Base-by-base conservation (phyloP, 2,113 vertebrate species). In the Merops nubicus region DNA sequence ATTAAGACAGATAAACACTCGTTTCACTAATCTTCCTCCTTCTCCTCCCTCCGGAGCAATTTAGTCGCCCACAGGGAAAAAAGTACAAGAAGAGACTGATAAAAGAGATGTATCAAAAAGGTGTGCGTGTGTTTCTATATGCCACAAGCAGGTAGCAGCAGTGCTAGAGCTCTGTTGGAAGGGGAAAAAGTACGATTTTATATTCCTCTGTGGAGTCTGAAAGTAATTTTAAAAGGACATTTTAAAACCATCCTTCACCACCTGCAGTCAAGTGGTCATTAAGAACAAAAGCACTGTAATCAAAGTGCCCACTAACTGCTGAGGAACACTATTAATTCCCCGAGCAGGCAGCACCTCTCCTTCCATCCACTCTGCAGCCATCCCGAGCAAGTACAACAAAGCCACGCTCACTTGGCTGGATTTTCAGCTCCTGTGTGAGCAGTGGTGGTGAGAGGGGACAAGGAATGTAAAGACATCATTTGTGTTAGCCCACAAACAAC, bases 1-100 rank as follows among this genome's bases (percentile, higher is more conserved):
- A 96, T 97, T 93, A 97, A 93, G 88, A 95, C 2, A 5, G 86
- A 95, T 95, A 96, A 97, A 95, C 86, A 93, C 69, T 95, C 9
- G 4, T 93, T 91, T 93, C 0, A 0, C 77, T 97, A 93, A 92
- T 94, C 92, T 89, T 91, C 76, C 68, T 94, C 79, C 59, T 70
- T 51, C 56, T 89, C 90, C 88, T 90, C 79, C 72, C 83, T 80
- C 73, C 92, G 86, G 70, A 89, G 83, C 79, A 89, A 97, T 94
- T 95, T 89, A 86, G 79, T 74, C 84, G 91, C 69, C 96, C 93
- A 95, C 43, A 65, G 87, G 89, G 93, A 87, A 94, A 51, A 70
- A 70, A n/a, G 0, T 72, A 78, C 60, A 85, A 82, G 73, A 85
- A 17, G 50, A 67, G n/a, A 25, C 22, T 62, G 68, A 90, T 95